Evolutionary conservation across 2,113 vertebrate genomes (phyloP).

Genomic region (Ascaphus truei): DNA sequence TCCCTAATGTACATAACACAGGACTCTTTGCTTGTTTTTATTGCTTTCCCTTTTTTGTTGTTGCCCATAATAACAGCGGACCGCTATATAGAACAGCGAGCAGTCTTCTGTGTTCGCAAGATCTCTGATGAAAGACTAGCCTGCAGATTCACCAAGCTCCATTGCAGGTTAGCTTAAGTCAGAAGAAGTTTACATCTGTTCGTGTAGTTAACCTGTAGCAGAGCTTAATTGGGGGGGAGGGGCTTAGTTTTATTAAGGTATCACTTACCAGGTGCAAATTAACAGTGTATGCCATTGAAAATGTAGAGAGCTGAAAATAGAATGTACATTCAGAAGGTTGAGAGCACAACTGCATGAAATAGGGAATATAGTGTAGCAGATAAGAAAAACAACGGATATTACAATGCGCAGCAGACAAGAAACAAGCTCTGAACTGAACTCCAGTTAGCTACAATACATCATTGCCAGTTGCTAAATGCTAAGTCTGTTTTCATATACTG

Average conservation of each 20-base stretch:
- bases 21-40: background rate
- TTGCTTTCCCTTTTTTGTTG: no score
- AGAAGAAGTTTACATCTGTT: no score
- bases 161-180: no score
- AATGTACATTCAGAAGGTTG: background rate
- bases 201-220: no score
- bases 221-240: background rate
- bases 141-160: no score
- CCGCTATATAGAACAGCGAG: no score
- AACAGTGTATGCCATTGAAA: no score
- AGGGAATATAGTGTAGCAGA: background rate
- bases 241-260: background rate
- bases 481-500: no score
- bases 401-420: background rate
- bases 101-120: background rate
- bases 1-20: background rate
- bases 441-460: background rate
- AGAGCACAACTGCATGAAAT: background rate
- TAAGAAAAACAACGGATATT: background rate
- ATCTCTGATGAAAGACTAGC: no score
- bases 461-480: background rate
- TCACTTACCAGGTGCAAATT: no score
- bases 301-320: background rate
- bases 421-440: background rate
- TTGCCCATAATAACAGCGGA: no score